Evolutionary conservation across 2,888 invertebrate species (phyloP).

Genomic region (Melanchra persicariae): DNA sequence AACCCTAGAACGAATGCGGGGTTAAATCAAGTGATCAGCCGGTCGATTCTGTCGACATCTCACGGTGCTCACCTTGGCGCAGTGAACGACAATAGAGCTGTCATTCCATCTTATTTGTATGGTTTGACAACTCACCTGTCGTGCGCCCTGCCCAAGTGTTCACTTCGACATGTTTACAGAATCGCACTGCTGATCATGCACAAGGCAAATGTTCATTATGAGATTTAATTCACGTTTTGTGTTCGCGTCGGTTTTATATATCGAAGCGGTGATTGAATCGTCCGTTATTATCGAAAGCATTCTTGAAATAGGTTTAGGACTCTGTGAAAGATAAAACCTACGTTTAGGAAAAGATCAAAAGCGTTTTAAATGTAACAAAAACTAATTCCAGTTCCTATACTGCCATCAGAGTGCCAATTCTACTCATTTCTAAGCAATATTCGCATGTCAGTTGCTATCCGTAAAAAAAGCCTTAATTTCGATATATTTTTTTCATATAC

Average conservation of each 20-base stretch:
- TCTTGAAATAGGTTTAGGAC: background rate
- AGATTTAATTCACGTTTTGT: constrained; percentile 46
- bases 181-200: no score
- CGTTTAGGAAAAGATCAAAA: background rate
- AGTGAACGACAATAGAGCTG: no score
- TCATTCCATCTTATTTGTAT: no score
- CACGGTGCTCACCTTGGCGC: no score
- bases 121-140: no score
- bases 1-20: constrained; percentile 72
- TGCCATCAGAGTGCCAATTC: background rate
- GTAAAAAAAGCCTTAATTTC: no score
- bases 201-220: constrained; percentile 67
- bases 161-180: no score
- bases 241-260: constrained; percentile 55
- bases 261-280: constrained; percentile 52
- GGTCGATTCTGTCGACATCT: no score
- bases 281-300: background rate
- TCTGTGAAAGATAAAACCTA: background rate
- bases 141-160: no score
- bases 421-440: no score
- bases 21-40: constrained; percentile 78
- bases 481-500: background rate
- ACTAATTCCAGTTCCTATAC: background rate
- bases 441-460: no score
- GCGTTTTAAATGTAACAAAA: background rate